A percentile compares a stretch with the other conserved stretches of the same genome.
These are phyloP conservation scores for Panorpa germanica DNA, from an alignment of 2,888 invertebrate species.

Conservation along the genomic window DNA sequence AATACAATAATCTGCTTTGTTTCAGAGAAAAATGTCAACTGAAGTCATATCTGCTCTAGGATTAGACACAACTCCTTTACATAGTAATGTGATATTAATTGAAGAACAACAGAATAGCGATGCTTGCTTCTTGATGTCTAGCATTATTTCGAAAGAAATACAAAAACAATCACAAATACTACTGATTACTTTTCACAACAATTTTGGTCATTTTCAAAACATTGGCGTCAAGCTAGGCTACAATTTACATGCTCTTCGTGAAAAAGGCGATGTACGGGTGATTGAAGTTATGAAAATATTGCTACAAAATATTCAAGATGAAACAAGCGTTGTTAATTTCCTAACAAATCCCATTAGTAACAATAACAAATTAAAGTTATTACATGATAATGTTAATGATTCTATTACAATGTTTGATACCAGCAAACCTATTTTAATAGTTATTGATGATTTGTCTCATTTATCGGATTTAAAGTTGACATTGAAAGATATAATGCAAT, in stretches of 20 bases:
- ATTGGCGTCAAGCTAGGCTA: conserved; percentile 56
- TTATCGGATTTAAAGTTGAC: conserved; percentile 42
- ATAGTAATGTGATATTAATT: conserved; percentile 37
- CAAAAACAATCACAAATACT: conserved; percentile 37
- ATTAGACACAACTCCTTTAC: conserved; percentile 34
- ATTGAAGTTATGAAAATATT: conserved; percentile 35
- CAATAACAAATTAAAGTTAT: no score
- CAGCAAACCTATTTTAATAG: conserved; percentile 35
- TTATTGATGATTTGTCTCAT: conserved; percentile 56
- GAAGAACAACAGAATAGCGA: conserved; percentile 53
- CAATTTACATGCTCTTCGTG: conserved; percentile 34
- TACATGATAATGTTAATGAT: conserved; percentile 23
- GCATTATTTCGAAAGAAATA: conserved; percentile 39
- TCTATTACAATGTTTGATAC: conserved; percentile 22
- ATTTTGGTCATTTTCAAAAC: conserved; percentile 51
- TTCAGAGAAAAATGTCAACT: conserved; percentile 40
- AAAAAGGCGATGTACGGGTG: conserved; percentile 26
- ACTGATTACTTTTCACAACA: conserved; percentile 48
- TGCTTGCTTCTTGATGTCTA: conserved; percentile 50
- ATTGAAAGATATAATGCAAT: conserved; percentile 28
- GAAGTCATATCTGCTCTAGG: conserved; percentile 42
- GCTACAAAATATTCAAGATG: no score
- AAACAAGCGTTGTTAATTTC: no score
- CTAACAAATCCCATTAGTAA: no score
- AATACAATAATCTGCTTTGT: conserved; percentile 13